Evolutionary conservation across 2,888 invertebrate species (phyloP).

Genomic region (Molorchus minor): DNA sequence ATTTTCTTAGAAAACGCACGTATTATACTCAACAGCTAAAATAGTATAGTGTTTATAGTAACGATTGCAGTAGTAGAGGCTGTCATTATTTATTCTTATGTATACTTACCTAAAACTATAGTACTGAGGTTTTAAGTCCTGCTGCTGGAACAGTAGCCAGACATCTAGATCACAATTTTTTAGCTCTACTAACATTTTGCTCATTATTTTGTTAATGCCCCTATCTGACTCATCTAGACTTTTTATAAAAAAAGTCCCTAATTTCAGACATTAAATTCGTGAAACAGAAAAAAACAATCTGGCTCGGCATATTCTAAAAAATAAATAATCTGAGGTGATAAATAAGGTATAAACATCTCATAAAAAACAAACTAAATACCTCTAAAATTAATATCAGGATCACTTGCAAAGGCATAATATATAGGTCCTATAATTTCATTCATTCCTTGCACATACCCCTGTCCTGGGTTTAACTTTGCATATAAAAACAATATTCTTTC

Average conservation of each 20-base stretch:
- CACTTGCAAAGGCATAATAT: constrained; percentile 95
- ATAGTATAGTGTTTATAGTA: not conserved
- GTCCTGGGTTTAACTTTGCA: constrained; percentile 97
- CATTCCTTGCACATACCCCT: constrained; percentile 98
- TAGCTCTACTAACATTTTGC: constrained; percentile 78
- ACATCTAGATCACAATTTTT: constrained; percentile 80
- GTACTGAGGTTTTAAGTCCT: constrained; percentile 93
- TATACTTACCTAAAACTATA: constrained; percentile 87
- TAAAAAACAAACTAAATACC: constrained; percentile 63
- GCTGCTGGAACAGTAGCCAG: constrained; percentile 78
- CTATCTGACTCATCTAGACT: constrained; percentile 92
- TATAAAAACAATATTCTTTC: constrained; percentile 97
- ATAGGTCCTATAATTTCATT: constrained; percentile 99
- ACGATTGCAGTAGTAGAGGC: not conserved
- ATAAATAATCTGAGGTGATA: not conserved
- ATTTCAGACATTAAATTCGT: constrained; percentile 98
- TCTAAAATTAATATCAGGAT: constrained; percentile 81
- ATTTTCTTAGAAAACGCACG: too few species aligned
- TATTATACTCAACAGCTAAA: too few species aligned
- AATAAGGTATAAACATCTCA: not conserved
- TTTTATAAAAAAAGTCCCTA: constrained; percentile 95
- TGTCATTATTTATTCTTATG: not conserved
- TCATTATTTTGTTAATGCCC: constrained; percentile 93
- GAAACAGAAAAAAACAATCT: constrained; percentile 97
- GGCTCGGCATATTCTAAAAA: constrained; percentile 89